Evolutionary conservation across 2,113 vertebrate species (phyloP).

Genomic region (Spea bombifrons): DNA sequence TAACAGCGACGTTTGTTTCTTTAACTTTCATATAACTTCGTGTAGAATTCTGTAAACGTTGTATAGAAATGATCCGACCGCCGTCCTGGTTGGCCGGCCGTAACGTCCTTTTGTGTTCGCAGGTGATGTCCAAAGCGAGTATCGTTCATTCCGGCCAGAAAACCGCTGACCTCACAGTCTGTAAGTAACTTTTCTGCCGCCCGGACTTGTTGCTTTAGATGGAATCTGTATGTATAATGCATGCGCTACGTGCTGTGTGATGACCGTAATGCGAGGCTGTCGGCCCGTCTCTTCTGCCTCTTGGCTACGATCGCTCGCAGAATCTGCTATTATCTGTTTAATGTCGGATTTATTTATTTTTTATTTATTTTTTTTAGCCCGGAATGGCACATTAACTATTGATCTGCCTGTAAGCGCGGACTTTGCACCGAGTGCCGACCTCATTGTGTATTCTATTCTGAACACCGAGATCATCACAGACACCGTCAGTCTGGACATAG

Average conservation of each 20-base stretch:
- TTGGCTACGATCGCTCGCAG: too few species aligned
- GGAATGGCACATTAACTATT: conserved; percentile 62
- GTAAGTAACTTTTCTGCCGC: too few species aligned
- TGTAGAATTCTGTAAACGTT: not conserved
- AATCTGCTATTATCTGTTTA: too few species aligned
- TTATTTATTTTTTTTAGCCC: conserved; percentile 52
- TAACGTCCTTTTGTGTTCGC: conserved; percentile 22
- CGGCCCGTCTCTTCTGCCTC: too few species aligned
- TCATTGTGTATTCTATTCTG: conserved; percentile 75
- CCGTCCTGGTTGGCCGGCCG: too few species aligned
- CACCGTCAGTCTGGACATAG: conserved; percentile 58
- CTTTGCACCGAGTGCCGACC: conserved; percentile 58
- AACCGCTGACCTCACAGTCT: conserved; percentile 52
- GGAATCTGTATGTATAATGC: too few species aligned
- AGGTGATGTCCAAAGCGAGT: conserved; percentile 71
- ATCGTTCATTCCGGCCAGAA: conserved; percentile 63
- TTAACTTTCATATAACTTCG: not conserved
- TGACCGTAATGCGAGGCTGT: too few species aligned
- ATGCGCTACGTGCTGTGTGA: too few species aligned
- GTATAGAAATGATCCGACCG: too few species aligned
- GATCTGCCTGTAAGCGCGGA: conserved; percentile 60
- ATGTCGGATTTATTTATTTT: not conserved
- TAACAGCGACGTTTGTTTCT: too few species aligned
- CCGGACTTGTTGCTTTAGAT: not conserved
- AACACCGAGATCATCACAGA: conserved; percentile 71